Base-by-base conservation (phyloP, 2,888 invertebrate genomes). In the Drosophila tripunctata region DNA sequence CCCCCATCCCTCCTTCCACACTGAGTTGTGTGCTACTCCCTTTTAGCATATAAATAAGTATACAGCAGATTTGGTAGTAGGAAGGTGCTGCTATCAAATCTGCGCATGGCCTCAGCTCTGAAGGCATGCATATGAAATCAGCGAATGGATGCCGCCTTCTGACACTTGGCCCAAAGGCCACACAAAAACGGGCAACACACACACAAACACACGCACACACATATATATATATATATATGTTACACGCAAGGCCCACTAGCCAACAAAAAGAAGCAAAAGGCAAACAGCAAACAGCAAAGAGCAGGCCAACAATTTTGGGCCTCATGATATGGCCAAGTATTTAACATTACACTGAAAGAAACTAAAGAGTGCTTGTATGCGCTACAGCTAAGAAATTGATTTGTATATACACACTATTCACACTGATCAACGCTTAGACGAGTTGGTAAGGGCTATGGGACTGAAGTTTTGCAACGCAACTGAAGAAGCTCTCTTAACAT, bases 61-160 rank as follows among this genome's bases (percentile, higher is more conserved):
- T 55, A 72, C 24, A 17, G 7, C 24, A 17, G 7, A 21, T 17
- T 27, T 15, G 33, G 52, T 12, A 27, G 52, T 12, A 45, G 45
- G 31, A 24, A 62, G 62, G 51, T 57, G 56, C 70, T 57, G 56
- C 70, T 66, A 75, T 73, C 61, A 70, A 74, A 74, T 74, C 73
- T 74, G 73, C 73, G 70, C 52, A 24, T 57, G 41, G 56, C 52
- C 70, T 61, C 68, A 66, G 73, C n/a, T n/a, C n/a, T n/a, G n/a
- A n/a, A n/a, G n/a, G n/a, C 67, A 72, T 68, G 85, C 80, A 86
- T 82, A 85, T 74, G 50, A 82, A 77, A 83, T 65, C 55, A 72
- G 67, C 47, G 45, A 48, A 24, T 27, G 35, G 27, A 45, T 36
- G 12, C 36, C 48, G 12, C 14, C 48, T 12, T 36, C 55, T 40